Evolutionary conservation across 2,797 vertebrate genomes (phyloP), one percentile per base, ranked within the genome.

Genomic region (Prionace glauca): DNA sequence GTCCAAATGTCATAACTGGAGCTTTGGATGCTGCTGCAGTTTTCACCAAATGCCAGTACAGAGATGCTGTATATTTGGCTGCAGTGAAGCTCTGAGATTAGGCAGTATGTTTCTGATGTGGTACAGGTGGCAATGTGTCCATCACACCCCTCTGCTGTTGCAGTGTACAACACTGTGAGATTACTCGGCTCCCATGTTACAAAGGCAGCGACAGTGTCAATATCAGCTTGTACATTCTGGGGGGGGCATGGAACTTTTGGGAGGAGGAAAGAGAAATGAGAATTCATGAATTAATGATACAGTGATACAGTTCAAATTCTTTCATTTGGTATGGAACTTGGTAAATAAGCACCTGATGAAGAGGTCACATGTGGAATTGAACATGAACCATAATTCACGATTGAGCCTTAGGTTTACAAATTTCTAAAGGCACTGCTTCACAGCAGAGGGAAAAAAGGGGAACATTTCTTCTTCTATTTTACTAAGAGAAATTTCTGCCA

Each of bases 171-270:
- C 69, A 96, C n/a, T 0, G 97, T 97, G 0, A 96, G 96, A 3
- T 56, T 0, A 26, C 97, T 97, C 0, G 90, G 96, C 0, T 87
- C 87, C 98, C 98, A 98, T 86, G 50, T 96, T 74, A 98, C 95
- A 2, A 14, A 96, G 0, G 96, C 98, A 32, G 86, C n/a, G 95
- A 97, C 97, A 95, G 97, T 97, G 90, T 97, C 97, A 96, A 98
- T 98, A 56, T 97, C 69, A 67, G 96, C 97, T 0, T 72, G 96
- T 91, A 98, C 96, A 96, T 96, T 96, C 22, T 96, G 97, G 8
- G 98, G 97, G 95, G 97, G 96, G 93, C 98, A 98, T 0, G 98
- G 98, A 96, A 96, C 98, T 98, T 32, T 32, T 32, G 72, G 87
- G 26, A 77, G 69, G 45, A 77, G 93, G 41, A 77, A 36, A n/a